Conservation (phyloP, 2,888 invertebrate genomes). For the Scaeva pyrastri region DNA sequence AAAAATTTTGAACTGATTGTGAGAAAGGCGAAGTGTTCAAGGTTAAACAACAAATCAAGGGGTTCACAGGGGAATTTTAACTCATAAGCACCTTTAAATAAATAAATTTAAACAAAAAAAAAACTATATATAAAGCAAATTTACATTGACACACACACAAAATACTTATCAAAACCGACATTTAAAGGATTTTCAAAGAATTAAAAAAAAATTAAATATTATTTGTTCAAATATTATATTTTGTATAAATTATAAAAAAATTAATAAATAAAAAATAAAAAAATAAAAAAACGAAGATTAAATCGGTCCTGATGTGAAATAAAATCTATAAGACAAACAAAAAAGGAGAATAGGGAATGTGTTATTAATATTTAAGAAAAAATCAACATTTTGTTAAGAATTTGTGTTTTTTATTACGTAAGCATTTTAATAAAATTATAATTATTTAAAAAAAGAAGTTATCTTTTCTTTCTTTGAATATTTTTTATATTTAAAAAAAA, state of each 20-base stretch:
- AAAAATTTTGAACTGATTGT: not conserved
- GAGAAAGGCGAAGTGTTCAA: not conserved
- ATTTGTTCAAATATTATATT: conserved; percentile 21
- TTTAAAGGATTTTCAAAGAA: conserved; percentile 20
- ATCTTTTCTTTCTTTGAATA: not conserved
- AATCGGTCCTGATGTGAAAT: conserved; percentile 6
- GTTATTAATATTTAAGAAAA: conserved; percentile 38
- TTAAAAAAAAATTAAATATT: not conserved
- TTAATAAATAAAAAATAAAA: not conserved
- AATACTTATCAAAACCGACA: conserved; percentile 34
- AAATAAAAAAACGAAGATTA: not conserved
- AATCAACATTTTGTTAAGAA: conserved; percentile 33
- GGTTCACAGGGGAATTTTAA: conserved; percentile 50
- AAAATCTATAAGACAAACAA: not conserved
- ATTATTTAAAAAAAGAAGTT: not conserved
- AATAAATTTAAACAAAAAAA: conserved; percentile 52
- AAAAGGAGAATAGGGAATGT: conserved; percentile 27
- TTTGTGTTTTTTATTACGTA: conserved; percentile 51
- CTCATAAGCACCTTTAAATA: conserved; percentile 59
- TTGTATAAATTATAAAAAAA: not conserved
- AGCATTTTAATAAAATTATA: conserved; percentile 49
- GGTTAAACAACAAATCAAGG: not conserved
- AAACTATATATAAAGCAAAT: conserved; percentile 24
- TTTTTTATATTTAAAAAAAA: not conserved
- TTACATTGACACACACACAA: conserved; percentile 33